phyloP scores from a whole-genome alignment of 2,888 invertebrate genomes.

The Argyresthia albistria region DNA sequence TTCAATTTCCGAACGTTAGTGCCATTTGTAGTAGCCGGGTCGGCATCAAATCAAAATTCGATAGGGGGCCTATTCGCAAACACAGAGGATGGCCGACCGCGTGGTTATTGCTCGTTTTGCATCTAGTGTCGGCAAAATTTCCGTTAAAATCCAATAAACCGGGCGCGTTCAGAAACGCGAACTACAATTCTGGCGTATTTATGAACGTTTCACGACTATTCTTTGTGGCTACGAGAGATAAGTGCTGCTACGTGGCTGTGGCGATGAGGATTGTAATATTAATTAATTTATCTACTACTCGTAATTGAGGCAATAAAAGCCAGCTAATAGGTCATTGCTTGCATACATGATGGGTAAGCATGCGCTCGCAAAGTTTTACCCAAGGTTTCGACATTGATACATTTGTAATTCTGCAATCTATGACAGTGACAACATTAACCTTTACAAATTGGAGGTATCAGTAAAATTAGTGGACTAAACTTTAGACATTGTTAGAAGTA shows the following conservation, averaged over 20 bases:
- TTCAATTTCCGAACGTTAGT: background rate
- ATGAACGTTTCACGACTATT: slow-evolving; percentile 7
- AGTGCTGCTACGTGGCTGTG: background rate
- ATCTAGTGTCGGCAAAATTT: slow-evolving; percentile 43
- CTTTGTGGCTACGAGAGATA: slow-evolving; percentile 3
- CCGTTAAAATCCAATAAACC: slow-evolving; percentile 64
- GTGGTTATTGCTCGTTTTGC: slow-evolving; percentile 32
- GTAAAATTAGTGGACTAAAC: too few species aligned
- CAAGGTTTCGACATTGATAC: too few species aligned
- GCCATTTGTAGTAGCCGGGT: slow-evolving; percentile 5
- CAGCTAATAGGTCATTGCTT: too few species aligned
- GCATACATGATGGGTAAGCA: too few species aligned
- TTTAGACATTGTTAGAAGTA: too few species aligned
- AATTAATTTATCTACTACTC: too few species aligned
- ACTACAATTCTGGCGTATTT: slow-evolving; percentile 20
- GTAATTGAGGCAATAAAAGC: too few species aligned
- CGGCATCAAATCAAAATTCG: slow-evolving; percentile 52
- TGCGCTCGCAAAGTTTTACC: too few species aligned
- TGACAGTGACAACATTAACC: too few species aligned
- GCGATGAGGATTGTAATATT: too few species aligned
- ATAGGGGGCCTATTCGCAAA: slow-evolving; percentile 48
- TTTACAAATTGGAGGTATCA: too few species aligned
- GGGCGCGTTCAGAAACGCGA: slow-evolving; percentile 25
- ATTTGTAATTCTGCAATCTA: too few species aligned
- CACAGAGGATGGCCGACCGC: slow-evolving; percentile 18